Evolutionary conservation across 2,113 vertebrate genomes (phyloP).

Genomic region (mouse (Mus musculus)): DNA sequence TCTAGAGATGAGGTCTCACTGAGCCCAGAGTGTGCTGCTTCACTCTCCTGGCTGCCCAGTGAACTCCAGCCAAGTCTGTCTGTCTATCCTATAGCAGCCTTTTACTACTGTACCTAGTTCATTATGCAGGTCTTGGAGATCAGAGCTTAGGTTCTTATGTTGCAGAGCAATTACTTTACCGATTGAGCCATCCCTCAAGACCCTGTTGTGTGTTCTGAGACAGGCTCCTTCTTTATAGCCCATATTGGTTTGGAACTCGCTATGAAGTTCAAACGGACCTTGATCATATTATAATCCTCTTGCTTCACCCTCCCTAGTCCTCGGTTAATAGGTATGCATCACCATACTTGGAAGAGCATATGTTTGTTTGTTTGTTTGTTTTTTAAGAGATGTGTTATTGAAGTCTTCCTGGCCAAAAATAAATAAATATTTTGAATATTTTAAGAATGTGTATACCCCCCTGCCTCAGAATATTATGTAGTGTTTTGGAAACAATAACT

Average conservation of each 20-base stretch:
- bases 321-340: background rate
- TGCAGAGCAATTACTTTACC: background rate
- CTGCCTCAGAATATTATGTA: background rate
- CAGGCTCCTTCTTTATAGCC: background rate
- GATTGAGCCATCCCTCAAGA: background rate
- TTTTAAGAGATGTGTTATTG: background rate
- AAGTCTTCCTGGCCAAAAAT: background rate
- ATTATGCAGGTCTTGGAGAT: too few species aligned
- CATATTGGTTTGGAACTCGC: background rate
- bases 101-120: background rate
- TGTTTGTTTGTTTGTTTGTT: background rate
- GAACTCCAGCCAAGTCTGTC: background rate
- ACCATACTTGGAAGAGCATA: background rate
- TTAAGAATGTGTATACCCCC: background rate
- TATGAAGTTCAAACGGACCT: background rate
- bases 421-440: background rate
- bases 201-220: background rate
- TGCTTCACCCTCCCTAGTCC: background rate
- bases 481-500: conserved; percentile 62
- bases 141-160: background rate
- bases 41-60: background rate
- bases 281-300: background rate
- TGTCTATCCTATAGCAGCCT: background rate
- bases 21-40: background rate
- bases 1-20: background rate